Base-by-base conservation (phyloP, 1,140 invertebrate genomes). In the Magallana gigas region DNA sequence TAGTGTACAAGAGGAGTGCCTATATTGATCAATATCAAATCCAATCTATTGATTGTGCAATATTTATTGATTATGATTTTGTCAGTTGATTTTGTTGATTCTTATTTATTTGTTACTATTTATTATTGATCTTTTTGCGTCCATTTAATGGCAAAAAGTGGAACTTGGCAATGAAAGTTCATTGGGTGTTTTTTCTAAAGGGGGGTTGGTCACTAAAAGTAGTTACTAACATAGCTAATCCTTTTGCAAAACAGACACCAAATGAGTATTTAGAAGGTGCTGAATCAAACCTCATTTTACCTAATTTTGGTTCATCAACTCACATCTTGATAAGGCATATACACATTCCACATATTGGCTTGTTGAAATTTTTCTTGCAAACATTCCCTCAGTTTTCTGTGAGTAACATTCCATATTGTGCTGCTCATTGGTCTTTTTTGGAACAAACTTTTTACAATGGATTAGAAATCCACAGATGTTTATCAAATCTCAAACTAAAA, bases 21-120 rank as follows among this genome's bases (percentile, higher is more conserved):
- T 76, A 76, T 76, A 76, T 71, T 64, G 29, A 71, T 76, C 14
- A 23, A 76, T 76, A 76, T 76, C 68, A 76, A 76, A 76, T 76
- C 68, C 68, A 76, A 76, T 76, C 68, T 76, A 76, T 76, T 76
- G 68, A 76, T 76, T 76, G 68, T 76, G 68, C 68, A 76, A 76
- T 76, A 76, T 76, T 76, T 76, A 76, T 76, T 76, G n/a, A 62
- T 62, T 62, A 16, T 62, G 68, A 76, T 76, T 29, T 76, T 76
- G 68, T 76, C 68, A 76, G 68, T 76, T 76, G 68, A 76, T 76
- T 76, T 76, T 76, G 68, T 76, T 76, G 68, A 76, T 76, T 76
- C 68, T 76, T 76, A 76, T 76, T 76, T 76, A 76, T 76, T 76
- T 76, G 23, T 76, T 76, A 76, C 68, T 76, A 76, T 76, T 76